Conservation (phyloP, 1,140 invertebrate species). For the Drosophila athabasca region DNA sequence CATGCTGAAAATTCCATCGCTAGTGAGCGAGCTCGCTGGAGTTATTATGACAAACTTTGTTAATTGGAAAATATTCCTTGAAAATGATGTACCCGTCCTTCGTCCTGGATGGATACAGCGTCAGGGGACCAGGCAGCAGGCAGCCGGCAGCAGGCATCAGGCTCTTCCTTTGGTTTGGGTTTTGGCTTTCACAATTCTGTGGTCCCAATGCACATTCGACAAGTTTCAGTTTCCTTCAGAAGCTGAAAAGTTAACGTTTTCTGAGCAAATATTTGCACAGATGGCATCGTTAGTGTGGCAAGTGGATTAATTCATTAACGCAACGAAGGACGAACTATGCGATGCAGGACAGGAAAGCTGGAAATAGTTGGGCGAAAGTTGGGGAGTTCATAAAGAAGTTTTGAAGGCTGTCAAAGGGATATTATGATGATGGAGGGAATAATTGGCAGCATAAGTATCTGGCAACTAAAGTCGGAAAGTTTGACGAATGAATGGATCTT, state of each 20-base stretch:
- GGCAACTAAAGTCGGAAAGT: no score
- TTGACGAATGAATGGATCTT: no score
- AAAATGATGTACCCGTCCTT: conserved; percentile 37
- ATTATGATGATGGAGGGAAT: no score
- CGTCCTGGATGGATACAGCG: conserved; percentile 26
- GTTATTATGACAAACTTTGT: conserved; percentile 81
- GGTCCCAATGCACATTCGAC: conserved; percentile 47
- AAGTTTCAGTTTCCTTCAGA: conserved; percentile 22
- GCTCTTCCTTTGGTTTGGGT: conserved; percentile 14
- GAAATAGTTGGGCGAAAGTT: conserved; percentile 36
- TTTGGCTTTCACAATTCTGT: conserved; percentile 24
- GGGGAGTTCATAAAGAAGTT: no score
- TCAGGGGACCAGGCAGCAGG: not conserved
- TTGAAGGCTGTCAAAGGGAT: no score
- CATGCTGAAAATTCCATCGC: conserved; percentile 65
- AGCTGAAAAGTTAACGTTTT: conserved; percentile 19
- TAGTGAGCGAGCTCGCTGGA: conserved; percentile 30
- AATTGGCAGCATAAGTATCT: no score
- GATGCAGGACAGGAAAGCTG: not conserved
- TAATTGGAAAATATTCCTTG: conserved; percentile 78
- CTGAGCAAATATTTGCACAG: conserved; percentile 41
- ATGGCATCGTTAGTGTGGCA: conserved; percentile 44
- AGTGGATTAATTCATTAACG: conserved; percentile 52
- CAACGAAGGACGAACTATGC: conserved; percentile 44
- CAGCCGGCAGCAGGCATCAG: no score